Percentiles rank a stretch among this genome's conserved stretches.
phyloP scores from a whole-genome alignment of 2,113 vertebrate species.

The Taxidea taxus region DNA sequence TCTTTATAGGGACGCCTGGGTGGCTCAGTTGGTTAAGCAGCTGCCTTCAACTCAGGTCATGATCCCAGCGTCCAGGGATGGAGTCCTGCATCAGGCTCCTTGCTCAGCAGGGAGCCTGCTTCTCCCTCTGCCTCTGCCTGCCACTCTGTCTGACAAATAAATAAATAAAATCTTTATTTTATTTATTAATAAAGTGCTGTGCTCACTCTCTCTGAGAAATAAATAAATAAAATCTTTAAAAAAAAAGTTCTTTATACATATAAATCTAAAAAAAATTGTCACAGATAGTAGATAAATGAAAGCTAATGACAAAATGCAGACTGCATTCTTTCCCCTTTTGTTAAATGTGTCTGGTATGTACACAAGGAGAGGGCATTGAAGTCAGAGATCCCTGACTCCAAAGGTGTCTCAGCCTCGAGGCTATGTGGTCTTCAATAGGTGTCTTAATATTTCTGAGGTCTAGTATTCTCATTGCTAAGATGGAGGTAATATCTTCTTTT shows the following conservation, averaged over 20 bases:
- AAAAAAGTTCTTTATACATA: background rate
- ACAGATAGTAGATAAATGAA: background rate
- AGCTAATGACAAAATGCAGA: background rate
- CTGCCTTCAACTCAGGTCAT: too few species aligned
- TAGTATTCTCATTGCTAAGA: background rate
- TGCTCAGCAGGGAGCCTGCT: too few species aligned
- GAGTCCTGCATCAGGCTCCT: too few species aligned
- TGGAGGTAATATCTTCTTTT: background rate
- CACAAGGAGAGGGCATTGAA: fast-evolving
- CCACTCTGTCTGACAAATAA: too few species aligned
- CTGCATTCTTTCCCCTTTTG: background rate
- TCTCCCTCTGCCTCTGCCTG: too few species aligned
- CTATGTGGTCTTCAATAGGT: background rate
- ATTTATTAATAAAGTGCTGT: too few species aligned
- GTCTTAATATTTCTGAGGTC: background rate
- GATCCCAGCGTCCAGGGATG: too few species aligned
- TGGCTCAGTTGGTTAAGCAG: too few species aligned
- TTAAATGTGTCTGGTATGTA: background rate
- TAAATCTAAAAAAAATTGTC: background rate
- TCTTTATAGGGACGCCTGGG: too few species aligned
- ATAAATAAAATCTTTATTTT: too few species aligned
- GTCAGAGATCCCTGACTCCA: background rate
- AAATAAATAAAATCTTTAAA: background rate
- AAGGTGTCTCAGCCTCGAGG: background rate
- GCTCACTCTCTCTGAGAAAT: too few species aligned